Evolutionary conservation across 2,888 invertebrate species (phyloP), one percentile per base, ranked within the genome.

Genomic region (Malacosoma neustria): DNA sequence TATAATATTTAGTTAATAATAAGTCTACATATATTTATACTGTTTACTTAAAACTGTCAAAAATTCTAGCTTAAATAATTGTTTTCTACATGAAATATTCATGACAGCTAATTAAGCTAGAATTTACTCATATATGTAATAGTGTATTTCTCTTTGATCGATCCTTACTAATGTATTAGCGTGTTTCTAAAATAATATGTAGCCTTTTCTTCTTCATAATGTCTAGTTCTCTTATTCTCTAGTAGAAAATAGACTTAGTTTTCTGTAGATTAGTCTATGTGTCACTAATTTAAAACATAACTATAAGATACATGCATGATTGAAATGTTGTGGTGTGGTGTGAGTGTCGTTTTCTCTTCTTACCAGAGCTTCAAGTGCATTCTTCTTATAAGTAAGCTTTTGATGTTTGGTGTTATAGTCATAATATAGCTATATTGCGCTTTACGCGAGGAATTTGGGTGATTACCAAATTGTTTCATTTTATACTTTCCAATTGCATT

Each of bases 371-470:
- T 68, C 54, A 50, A 48, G 48, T 48, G 46, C 55, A 51, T 38
- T 45, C 51, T 55, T 55, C 57, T 52, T 62, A 58, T 63, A 51
- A 64, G 54, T 73, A 76, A 75, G 84, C 84, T 84, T 84, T 84
- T 64, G 63, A 63, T 84, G 84, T 82, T 80, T 56, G 59, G 47
- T 81, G 72, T 79, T 22, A 70, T 75, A 74, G 69, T 58, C 29
- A 49, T 51, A 48, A 30, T 14, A 35, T 47, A 51, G 44, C 43
- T 45, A 39, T 50, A 47, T 56, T 57, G 56, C 57, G 81, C 81
- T 81, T 79, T 43, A 54, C 65, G 72, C 69, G 58, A 61, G 84
- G 84, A 85, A 85, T 85, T 85, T 85, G 84, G 84, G 84, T 85
- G 84, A 82, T 74, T 61, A 73, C 74, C 79, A 82, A 84, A 80